Evolutionary conservation across 1,140 invertebrate species (phyloP).

Genomic region (Uloborus diversus): DNA sequence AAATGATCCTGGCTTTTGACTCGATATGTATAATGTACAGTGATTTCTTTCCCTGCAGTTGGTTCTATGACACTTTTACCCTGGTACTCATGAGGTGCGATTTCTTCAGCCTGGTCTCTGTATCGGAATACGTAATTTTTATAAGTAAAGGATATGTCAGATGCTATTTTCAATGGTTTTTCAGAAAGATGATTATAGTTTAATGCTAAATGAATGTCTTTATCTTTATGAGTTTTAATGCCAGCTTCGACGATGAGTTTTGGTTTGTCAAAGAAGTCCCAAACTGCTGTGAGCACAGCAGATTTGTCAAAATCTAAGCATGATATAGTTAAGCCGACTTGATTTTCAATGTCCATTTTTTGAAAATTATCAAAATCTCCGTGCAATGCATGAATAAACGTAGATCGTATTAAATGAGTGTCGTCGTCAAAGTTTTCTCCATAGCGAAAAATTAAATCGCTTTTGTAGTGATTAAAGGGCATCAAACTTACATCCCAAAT

Average conservation of each 20-base stretch:
- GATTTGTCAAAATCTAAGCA: slow-evolving; percentile 35
- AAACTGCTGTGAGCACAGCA: slow-evolving; percentile 1
- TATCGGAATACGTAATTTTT: slow-evolving; percentile 4
- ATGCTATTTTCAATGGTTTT: slow-evolving; percentile 5
- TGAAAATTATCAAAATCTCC: slow-evolving; percentile 28
- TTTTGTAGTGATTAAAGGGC: slow-evolving; percentile 18
- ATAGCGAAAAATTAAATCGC: slow-evolving; percentile 37
- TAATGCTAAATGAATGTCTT: slow-evolving; percentile 8
- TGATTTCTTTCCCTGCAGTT: slow-evolving; percentile 12
- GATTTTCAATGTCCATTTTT: slow-evolving; percentile 37
- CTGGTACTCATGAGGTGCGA: slow-evolving; percentile 10
- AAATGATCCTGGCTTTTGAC: slow-evolving; percentile 19
- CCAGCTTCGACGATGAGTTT: slow-evolving; percentile 44
- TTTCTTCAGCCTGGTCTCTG: slow-evolving; percentile 20
- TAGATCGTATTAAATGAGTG: slow-evolving; percentile 16
- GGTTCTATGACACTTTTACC: slow-evolving; percentile 11
- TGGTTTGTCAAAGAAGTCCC: slow-evolving; percentile 31
- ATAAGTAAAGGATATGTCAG: slow-evolving; percentile 4
- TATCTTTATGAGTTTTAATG: not conserved
- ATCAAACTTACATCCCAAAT: slow-evolving; percentile 41
- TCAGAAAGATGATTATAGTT: not conserved
- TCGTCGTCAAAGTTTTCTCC: slow-evolving; percentile 39
- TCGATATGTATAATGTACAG: slow-evolving; percentile 26
- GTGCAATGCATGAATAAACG: slow-evolving; percentile 1
- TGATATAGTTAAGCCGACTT: slow-evolving; percentile 35